Evolutionary conservation across 2,888 invertebrate genomes (phyloP), one percentile per base, ranked within the genome.

Genomic region (Sclerodermus sp.): DNA sequence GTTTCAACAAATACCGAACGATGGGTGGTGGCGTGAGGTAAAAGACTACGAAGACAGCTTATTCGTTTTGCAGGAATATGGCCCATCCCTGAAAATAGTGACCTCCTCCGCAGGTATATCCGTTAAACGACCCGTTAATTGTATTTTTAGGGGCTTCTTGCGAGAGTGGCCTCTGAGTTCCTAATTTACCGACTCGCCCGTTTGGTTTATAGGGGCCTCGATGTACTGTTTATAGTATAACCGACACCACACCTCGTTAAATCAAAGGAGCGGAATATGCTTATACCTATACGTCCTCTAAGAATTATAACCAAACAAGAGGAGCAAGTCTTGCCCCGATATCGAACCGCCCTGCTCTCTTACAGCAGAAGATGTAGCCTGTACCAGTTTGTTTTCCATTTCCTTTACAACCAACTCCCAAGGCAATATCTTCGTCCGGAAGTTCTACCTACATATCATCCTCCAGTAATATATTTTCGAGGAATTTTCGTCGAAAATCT

Each of bases 231-330:
- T 69, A 68, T 67, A 64, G 64, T 64, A 71, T 68, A 70, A 71
- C 73, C 71, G 69, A 74, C 71, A 71, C 73, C 71, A 72, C 65
- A 69, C 69, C 72, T 74, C 74, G 70, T 74, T 73, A 73, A 74
- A 74, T 73, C 72, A 69, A 65, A 68, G 55, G 63, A 65, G 62
- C 51, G 57, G 59, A 60, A 60, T 68, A 62, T 61, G 54, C 64
- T 64, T 64, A 63, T 65, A 60, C 57, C 45, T 53, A 47, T 42
- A 53, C 55, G 59, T 62, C 58, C 60, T 40, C 52, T 41, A 63
- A 68, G 64, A 66, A 67, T 68, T 66, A 70, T 70, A 69, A 70
- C 67, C 62, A 34, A 56, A 56, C 51, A 47, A 42, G 37, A 55
- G 51, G 41, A 48, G 38, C 55, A 45, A 44, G 37, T 60, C 57